These are phyloP conservation scores for Hoplostethus atlanticus DNA, from an alignment of 2,797 vertebrate genomes.

Conservation along the genomic window DNA sequence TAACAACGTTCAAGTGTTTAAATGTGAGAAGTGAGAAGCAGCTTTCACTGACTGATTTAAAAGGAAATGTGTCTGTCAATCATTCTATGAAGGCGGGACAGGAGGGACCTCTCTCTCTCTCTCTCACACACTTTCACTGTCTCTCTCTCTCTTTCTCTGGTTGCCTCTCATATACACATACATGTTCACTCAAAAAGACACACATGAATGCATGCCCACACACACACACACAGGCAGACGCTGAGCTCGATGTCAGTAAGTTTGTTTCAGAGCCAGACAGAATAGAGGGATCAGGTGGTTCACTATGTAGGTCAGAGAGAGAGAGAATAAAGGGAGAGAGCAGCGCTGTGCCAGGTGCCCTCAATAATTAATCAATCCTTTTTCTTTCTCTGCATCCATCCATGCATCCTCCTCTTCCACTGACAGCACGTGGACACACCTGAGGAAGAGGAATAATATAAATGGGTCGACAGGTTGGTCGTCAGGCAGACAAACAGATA, in stretches of 20 bases:
- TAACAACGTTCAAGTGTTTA: no score
- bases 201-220: constrained; percentile 2
- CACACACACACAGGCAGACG: constrained; percentile 5
- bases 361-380: constrained; percentile 77
- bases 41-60: no score
- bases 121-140: not conserved
- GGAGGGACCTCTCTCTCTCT: constrained; percentile 18
- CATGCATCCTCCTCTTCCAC: constrained; percentile 8
- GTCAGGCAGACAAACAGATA: constrained; percentile 27
- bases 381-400: constrained; percentile 31
- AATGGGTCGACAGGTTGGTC: constrained; percentile 13
- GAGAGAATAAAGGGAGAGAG: constrained; percentile 60
- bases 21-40: no score
- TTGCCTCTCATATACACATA: not conserved
- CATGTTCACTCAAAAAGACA: not conserved
- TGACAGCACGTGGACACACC: not conserved
- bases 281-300: constrained; percentile 64
- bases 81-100: no score
- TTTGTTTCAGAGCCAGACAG: constrained; percentile 54
- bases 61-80: no score
- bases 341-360: constrained; percentile 54
- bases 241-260: constrained; percentile 42
- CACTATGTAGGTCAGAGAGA: constrained; percentile 70
- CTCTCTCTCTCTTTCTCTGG: not conserved
- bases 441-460: constrained; percentile 3